These are phyloP conservation scores for Hemistola chrysoprasaria DNA, from an alignment of 2,888 invertebrate species.

Conservation along the genomic window DNA sequence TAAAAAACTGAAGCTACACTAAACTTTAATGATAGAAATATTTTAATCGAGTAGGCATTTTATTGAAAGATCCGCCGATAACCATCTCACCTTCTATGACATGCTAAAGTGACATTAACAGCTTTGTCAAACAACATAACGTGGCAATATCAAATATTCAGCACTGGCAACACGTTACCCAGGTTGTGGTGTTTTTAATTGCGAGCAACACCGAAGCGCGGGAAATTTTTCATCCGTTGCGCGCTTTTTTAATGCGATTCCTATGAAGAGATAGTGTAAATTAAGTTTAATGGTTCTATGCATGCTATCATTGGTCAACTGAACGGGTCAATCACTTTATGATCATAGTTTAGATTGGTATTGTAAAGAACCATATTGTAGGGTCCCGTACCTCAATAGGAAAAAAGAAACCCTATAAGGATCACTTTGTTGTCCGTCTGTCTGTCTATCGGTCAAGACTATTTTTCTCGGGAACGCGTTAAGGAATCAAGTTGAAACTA, in stretches of 20 bases:
- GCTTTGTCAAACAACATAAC: slow-evolving; percentile 73
- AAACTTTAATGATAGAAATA: background rate
- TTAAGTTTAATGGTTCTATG: slow-evolving; percentile 20
- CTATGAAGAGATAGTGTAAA: slow-evolving; percentile 25
- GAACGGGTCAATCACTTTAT: slow-evolving; percentile 7
- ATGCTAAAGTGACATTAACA: slow-evolving; percentile 79
- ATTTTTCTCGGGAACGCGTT: too few species aligned
- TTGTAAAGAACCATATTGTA: too few species aligned
- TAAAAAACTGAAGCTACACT: too few species aligned
- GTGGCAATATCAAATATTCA: slow-evolving; percentile 65
- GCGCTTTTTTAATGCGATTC: slow-evolving; percentile 23
- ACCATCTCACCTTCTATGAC: slow-evolving; percentile 54
- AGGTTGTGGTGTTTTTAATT: slow-evolving; percentile 55
- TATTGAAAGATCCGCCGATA: slow-evolving; percentile 44
- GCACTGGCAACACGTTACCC: slow-evolving; percentile 55
- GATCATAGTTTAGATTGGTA: slow-evolving; percentile 1
- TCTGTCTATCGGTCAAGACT: too few species aligned
- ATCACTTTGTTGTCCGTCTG: too few species aligned
- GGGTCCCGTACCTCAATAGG: too few species aligned
- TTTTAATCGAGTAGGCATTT: too few species aligned
- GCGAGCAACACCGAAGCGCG: slow-evolving; percentile 57
- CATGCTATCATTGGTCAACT: slow-evolving; percentile 16
- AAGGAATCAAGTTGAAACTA: too few species aligned
- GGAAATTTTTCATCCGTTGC: slow-evolving; percentile 26
- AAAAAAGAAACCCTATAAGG: too few species aligned